Conservation (phyloP, 1,140 invertebrate genomes). For the Lithobius niger region DNA sequence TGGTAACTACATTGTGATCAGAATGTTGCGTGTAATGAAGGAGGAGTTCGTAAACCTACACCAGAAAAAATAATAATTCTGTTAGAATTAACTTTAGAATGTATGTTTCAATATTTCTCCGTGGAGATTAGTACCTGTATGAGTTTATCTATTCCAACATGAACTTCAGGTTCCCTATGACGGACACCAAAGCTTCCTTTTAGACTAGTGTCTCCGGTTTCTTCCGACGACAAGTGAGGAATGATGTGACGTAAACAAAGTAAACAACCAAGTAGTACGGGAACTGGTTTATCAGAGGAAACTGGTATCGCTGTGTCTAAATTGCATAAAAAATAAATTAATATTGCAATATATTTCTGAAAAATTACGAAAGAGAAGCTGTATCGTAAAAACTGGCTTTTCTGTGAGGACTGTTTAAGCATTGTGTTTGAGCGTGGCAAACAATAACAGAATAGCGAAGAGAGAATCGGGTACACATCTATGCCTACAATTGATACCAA, state of each 20-base stretch:
- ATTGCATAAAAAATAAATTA: conserved; percentile 22
- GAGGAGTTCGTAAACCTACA: conserved; percentile 66
- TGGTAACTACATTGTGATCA: conserved; percentile 74
- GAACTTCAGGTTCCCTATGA: conserved; percentile 24
- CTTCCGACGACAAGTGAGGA: conserved; percentile 34
- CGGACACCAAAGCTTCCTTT: conserved; percentile 33
- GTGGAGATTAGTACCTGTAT: too few species aligned
- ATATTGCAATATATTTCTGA: too few species aligned
- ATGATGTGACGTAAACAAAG: conserved; percentile 47
- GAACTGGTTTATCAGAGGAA: conserved; percentile 32
- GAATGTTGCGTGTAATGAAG: conserved; percentile 50
- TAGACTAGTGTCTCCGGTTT: conserved; percentile 21
- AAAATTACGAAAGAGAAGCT: too few species aligned
- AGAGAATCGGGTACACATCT: too few species aligned
- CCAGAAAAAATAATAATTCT: conserved; percentile 13
- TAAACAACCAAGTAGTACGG: conserved; percentile 45
- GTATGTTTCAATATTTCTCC: too few species aligned
- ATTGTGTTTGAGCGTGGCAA: too few species aligned
- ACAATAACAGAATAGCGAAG: too few species aligned
- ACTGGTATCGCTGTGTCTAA: conserved; percentile 41
- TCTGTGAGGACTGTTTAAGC: too few species aligned
- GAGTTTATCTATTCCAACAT: conserved; percentile 25
- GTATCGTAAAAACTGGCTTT: too few species aligned
- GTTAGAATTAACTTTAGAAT: too few species aligned
- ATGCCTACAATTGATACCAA: too few species aligned